Percentiles rank a stretch among this genome's conserved stretches.
Evolutionary conservation across 2,113 vertebrate genomes (phyloP).

Genomic region (Empidonax traillii): DNA sequence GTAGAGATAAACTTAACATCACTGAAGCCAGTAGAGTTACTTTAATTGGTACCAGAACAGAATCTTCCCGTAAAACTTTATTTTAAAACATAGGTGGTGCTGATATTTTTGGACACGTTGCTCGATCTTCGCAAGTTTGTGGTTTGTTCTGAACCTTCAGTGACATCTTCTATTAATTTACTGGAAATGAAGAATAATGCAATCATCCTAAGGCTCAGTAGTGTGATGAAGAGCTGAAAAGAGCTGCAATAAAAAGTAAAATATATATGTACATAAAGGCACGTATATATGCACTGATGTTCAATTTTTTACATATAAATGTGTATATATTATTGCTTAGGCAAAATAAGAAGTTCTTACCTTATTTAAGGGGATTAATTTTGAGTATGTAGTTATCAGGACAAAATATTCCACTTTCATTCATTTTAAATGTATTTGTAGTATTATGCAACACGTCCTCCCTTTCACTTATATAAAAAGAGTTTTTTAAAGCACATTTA

Average conservation of each 20-base stretch:
- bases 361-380: background rate
- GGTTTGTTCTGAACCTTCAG: background rate
- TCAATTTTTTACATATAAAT: background rate
- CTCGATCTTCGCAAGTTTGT: background rate
- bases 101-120: background rate
- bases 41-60: background rate
- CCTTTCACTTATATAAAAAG: background rate
- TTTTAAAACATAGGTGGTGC: background rate
- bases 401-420: background rate
- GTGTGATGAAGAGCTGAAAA: background rate
- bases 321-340: background rate
- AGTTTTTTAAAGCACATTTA: background rate
- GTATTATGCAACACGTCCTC: background rate
- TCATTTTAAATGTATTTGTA: background rate
- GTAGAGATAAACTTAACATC: background rate
- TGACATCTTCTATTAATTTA: background rate
- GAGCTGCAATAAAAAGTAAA: background rate
- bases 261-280: background rate
- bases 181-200: background rate
- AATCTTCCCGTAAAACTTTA: background rate
- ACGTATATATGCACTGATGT: fast-evolving
- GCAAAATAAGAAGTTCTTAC: background rate
- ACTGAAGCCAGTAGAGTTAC: background rate
- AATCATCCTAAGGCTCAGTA: background rate
- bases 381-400: background rate